A percentile compares a stretch with the other conserved stretches of the same genome.
phyloP scores from a whole-genome alignment of 2,888 invertebrate species.

The Ochropacha duplaris region DNA sequence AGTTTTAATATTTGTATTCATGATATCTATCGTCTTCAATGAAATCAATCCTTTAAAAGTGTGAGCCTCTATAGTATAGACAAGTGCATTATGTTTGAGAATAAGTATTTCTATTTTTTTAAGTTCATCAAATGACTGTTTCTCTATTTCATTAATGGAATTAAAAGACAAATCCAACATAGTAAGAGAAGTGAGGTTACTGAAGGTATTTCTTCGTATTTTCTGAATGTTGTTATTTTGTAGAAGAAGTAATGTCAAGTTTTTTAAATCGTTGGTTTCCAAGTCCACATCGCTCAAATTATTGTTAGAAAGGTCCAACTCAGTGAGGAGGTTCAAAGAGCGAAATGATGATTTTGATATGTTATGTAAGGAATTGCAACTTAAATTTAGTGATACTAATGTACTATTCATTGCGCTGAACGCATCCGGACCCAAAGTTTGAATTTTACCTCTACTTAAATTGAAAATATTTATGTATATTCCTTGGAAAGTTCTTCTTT shows the following conservation, averaged over 20 bases:
- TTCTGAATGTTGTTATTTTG: constrained; percentile 10
- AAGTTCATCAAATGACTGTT: constrained; percentile 14
- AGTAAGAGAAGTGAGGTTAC: constrained; percentile 5
- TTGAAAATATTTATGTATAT: constrained; percentile 8
- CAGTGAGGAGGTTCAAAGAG: constrained; percentile 3
- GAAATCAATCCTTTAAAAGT: constrained; percentile 13
- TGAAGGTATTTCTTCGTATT: constrained; percentile 13
- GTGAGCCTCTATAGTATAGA: constrained; percentile 9
- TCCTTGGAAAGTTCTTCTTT: constrained; percentile 10
- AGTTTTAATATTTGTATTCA: constrained; percentile 8
- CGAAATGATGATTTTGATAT: constrained; percentile 11
- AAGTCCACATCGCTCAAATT: constrained; percentile 7
- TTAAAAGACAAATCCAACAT: constrained; percentile 13
- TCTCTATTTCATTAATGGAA: constrained; percentile 12
- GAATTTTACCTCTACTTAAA: constrained; percentile 8
- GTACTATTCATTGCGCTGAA: constrained; percentile 5
- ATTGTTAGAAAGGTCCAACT: constrained; percentile 13
- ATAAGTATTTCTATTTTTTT: constrained; percentile 12
- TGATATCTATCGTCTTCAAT: constrained; percentile 10
- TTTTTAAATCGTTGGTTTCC: constrained; percentile 4
- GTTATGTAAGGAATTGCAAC: constrained; percentile 8
- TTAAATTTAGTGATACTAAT: constrained; percentile 10
- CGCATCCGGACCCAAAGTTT: constrained; percentile 2
- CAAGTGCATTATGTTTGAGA: constrained; percentile 15
- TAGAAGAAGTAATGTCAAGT: constrained; percentile 7